Conservation (phyloP, 2,888 invertebrate genomes). For the Drosophila mimica region DNA sequence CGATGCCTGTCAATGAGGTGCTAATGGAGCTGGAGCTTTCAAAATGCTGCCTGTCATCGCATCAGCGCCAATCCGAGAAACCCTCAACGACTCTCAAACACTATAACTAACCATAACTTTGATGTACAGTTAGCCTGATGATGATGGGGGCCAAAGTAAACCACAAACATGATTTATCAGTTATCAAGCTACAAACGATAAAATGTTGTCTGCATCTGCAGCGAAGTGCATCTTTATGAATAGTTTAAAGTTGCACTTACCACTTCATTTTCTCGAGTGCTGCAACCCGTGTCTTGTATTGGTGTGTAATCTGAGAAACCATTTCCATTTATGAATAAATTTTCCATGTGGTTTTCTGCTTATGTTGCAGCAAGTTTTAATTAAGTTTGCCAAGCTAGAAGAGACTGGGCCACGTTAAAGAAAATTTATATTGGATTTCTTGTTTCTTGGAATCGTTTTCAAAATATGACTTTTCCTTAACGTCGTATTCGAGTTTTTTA, state of each 20-base stretch:
- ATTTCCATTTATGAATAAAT: conserved; percentile 27
- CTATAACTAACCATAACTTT: conserved; percentile 45
- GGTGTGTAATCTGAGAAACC: conserved; percentile 52
- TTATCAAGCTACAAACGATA: conserved; percentile 34
- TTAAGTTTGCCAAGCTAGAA: conserved; percentile 15
- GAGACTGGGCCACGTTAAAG: neutral
- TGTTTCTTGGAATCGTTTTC: conserved; percentile 13
- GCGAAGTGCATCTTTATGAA: conserved; percentile 35
- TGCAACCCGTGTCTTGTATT: neutral
- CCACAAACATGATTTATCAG: conserved; percentile 53
- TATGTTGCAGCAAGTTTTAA: conserved; percentile 28
- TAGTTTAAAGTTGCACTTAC: conserved; percentile 49
- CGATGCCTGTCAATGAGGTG: conserved; percentile 76
- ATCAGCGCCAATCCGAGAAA: conserved; percentile 35
- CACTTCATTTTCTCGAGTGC: conserved; percentile 28
- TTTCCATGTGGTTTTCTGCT: conserved; percentile 46
- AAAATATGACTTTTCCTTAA: neutral
- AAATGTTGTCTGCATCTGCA: conserved; percentile 21
- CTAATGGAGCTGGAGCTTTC: conserved; percentile 67
- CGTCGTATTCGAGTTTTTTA: neutral
- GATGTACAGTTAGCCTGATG: conserved; percentile 55
- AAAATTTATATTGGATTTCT: neutral
- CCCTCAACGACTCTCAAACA: conserved; percentile 4
- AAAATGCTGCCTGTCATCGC: conserved; percentile 43
- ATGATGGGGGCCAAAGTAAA: conserved; percentile 29